phyloP scores from a whole-genome alignment of 2,797 vertebrate genomes.

The Alfaro cultratus region DNA sequence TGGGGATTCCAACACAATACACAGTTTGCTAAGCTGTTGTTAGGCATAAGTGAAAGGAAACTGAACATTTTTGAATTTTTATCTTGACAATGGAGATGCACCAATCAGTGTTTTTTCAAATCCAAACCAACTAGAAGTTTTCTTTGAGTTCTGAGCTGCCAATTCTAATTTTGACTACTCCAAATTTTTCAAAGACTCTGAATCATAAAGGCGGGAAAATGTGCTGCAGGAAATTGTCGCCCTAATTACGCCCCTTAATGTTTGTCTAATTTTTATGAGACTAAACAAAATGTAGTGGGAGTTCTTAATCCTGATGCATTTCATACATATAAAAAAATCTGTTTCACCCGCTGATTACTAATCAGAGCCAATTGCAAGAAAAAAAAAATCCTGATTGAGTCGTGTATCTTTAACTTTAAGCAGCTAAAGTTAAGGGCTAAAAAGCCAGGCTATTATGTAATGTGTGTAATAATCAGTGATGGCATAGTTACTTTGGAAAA shows the following conservation, averaged over 20 bases:
- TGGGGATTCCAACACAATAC: not conserved
- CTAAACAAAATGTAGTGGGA: not conserved
- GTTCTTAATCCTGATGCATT: not conserved
- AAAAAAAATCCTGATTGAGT: not conserved
- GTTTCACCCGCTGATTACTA: not conserved
- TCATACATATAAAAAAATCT: not conserved
- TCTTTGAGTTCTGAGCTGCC: not conserved
- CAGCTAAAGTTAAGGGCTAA: not conserved
- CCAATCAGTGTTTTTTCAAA: no score
- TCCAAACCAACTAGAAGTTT: not conserved
- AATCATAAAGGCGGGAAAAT: not conserved
- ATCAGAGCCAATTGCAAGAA: not conserved
- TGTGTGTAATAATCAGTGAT: constrained; percentile 1
- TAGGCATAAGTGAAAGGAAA: not conserved
- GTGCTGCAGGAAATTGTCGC: not conserved
- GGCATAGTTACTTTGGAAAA: no score
- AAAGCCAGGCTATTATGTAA: not conserved
- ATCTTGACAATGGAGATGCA: not conserved
- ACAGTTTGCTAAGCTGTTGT: not conserved
- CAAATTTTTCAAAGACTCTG: not conserved
- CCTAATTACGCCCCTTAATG: not conserved
- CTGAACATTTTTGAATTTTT: not conserved
- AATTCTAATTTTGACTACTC: not conserved
- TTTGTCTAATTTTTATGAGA: constrained; percentile 1
- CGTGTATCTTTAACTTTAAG: not conserved